Base-by-base conservation (phyloP, 2,797 vertebrate species). In the Pseudotriccus pelzelni region DNA sequence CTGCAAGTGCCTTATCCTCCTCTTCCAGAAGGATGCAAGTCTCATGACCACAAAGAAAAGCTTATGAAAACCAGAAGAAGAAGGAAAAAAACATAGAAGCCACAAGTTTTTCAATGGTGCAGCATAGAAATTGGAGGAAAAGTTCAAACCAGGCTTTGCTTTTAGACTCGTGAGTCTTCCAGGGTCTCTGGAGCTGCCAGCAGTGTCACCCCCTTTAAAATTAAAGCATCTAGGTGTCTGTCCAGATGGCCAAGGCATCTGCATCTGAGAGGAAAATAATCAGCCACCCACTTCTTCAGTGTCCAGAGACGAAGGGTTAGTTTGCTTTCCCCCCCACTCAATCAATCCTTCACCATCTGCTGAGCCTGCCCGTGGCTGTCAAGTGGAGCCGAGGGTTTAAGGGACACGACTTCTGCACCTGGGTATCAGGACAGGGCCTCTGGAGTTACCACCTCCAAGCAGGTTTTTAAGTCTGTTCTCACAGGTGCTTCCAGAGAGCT, bases 181-280 rank as follows among this genome's bases (percentile, higher is more conserved):
- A 43, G 72, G 73, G 89, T 75, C 87, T 84, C 84, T 28, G 36
- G 63, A 81, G 76, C 76, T 14, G 10, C 27, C 76, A 92, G 58
- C 59, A 76, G 69, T 9, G 1, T 92, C 85, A 94, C 60, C 70
- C 94, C 73, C 79, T 90, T 66, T 78, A 76, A 84, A 92, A 81
- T 24, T 37, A 77, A 75, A 82, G 86, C 53, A 70, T 15, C 30
- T 53, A 74, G 66, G 81, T 93, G 39, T 84, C 87, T 95, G 93
- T 94, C 84, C 94, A 95, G 91, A 95, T 94, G 95, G 95, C 76
- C 67, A 84, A 92, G 56, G 80, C 91, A 94, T 95, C 87, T 94
- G 91, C 80, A 94, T 39, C 58, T 0, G 28, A 76, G 84, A 84
- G 62, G 75, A 73, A 94, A 95, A 86, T 67, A 86, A 96, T 73